Evolutionary conservation across 2,888 invertebrate genomes (phyloP).

Genomic region (Cataglyphis livida): DNA sequence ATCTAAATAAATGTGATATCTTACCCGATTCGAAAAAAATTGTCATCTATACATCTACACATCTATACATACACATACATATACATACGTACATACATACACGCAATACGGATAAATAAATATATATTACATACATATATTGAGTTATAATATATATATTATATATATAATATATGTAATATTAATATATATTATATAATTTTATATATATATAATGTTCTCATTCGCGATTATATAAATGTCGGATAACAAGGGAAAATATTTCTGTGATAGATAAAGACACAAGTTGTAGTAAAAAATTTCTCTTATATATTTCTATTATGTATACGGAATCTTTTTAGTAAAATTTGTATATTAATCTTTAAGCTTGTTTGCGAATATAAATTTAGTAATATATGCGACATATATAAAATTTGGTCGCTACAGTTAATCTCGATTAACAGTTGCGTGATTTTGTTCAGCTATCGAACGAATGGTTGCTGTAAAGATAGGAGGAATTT

Average conservation of each 20-base stretch:
- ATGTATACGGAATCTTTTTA: conserved; percentile 69
- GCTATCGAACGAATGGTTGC: conserved; percentile 41
- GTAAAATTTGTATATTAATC: conserved; percentile 68
- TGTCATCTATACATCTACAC: conserved; percentile 30
- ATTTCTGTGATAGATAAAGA: conserved; percentile 82
- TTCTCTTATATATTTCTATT: conserved; percentile 51
- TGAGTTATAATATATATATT: not conserved
- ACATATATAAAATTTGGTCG: conserved; percentile 42
- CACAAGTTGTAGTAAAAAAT: conserved; percentile 69
- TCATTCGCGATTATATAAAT: conserved; percentile 64
- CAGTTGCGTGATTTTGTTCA: conserved; percentile 46
- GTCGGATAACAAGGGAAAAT: conserved; percentile 69
- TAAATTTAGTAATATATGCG: conserved; percentile 56
- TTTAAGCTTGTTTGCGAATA: conserved; percentile 61
- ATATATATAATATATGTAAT: not conserved
- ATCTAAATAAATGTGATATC: conserved; percentile 67
- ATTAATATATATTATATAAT: conserved; percentile 56
- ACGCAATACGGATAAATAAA: not conserved
- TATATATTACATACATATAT: not conserved
- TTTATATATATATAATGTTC: conserved; percentile 62
- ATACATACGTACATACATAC: not conserved
- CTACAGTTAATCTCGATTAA: conserved; percentile 50
- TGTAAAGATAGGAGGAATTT: conserved; percentile 53
- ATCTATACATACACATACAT: not conserved
- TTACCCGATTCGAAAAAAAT: conserved; percentile 61